Evolutionary conservation across 2,797 vertebrate genomes (phyloP), one percentile per base, ranked within the genome.

Genomic region (Valencia hispanica): DNA sequence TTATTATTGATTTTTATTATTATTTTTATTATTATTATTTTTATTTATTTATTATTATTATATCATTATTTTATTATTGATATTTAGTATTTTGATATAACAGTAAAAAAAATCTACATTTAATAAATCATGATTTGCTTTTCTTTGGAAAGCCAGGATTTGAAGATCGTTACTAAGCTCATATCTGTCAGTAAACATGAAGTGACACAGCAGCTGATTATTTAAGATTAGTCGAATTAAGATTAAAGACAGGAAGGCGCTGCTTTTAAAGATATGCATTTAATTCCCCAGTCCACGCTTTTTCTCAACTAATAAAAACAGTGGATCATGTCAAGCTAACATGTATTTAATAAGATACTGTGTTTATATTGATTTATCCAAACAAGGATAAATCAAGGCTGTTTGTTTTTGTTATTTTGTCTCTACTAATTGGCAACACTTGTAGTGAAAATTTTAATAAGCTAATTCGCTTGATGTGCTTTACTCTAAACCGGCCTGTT

Each of bases 401-500:
- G 45, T 78, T 73, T 12, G 30, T 72, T 70, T 71, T 65, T 45
- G 50, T 48, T 69, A 77, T 79, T 78, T 78, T 50, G 59, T 39
- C 73, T 15, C 4, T 70, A 80, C 61, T 90, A 86, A 91, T 87
- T 84, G 82, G 61, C 72, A 86, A 88, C 90, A 89, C 82, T 84
- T 92, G 86, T 87, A 53, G 70, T 80, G 73, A 76, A 69, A 87
- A 80, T 91, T 88, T 92, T 87, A 82, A 73, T 90, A 89, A 91
- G 77, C 75, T 89, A 92, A 92, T 87, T 87, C 88, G 86, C 70
- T 89, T 83, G 80, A 87, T 89, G 84, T 88, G 68, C 89, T 83
- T 88, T 76, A 74, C 73, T 87, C 70, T 79, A 68, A 84, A 50
- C 63, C 73, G 81, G 81, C 45, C 75, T 43, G 61, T 86, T 77